phyloP scores from a whole-genome alignment of 2,113 vertebrate species.

The Nicator chloris region DNA sequence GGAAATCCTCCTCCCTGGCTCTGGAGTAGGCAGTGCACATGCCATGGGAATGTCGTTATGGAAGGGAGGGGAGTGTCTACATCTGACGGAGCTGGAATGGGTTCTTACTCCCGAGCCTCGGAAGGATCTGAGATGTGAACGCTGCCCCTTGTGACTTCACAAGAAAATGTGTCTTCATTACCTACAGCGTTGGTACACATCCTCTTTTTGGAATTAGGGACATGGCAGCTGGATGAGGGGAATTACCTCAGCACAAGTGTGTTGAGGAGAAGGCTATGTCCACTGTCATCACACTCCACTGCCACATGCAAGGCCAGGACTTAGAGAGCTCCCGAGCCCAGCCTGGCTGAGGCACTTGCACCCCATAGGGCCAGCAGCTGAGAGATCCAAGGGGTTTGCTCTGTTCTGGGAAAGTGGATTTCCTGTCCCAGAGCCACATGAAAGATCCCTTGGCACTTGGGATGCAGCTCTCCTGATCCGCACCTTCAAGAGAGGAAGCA shows the following conservation, averaged over 20 bases:
- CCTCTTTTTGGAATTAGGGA: not conserved
- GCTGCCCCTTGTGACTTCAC: not conserved
- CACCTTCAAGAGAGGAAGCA: not conserved
- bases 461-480: not conserved
- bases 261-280: not conserved
- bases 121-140: not conserved
- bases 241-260: not conserved
- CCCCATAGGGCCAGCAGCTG: not conserved
- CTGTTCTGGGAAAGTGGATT: not conserved
- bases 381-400: not conserved
- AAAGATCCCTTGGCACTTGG: not conserved
- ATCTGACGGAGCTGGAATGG: not conserved
- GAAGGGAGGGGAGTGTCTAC: not conserved
- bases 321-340: not conserved
- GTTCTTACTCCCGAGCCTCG: not conserved
- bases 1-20: not conserved
- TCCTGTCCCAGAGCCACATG: not conserved
- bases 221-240: not conserved
- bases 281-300: not conserved
- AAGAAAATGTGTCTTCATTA: not conserved
- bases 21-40: not conserved
- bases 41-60: not conserved
- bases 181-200: not conserved
- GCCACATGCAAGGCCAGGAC: fast-evolving
- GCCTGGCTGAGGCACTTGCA: not conserved